Conservation (phyloP, 1,140 invertebrate species). For the Macrosteles quadrilineatus region DNA sequence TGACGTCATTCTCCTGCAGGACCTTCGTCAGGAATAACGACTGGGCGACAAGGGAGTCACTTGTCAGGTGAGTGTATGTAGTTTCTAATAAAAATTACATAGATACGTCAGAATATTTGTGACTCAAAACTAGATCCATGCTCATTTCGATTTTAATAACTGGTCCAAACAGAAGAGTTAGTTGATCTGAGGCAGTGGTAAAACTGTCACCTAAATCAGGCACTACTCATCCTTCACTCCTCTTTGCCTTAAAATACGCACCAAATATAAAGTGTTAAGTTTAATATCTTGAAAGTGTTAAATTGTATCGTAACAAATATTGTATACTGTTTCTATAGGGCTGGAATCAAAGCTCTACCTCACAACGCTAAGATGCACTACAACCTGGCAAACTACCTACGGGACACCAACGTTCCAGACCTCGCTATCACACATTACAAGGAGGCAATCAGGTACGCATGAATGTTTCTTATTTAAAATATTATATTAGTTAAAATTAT, state of each 20-base stretch:
- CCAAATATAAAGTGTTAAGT: too few species aligned
- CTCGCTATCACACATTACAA: constrained; percentile 77
- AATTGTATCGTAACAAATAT: too few species aligned
- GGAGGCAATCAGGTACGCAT: constrained; percentile 76
- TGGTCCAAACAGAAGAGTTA: too few species aligned
- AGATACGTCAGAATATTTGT: too few species aligned
- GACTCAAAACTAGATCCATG: too few species aligned
- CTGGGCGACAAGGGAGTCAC: constrained; percentile 75
- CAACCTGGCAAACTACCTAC: constrained; percentile 85
- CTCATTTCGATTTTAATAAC: too few species aligned
- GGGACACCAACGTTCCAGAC: constrained; percentile 67
- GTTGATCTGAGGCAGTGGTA: too few species aligned
- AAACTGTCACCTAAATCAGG: too few species aligned
- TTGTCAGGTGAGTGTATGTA: constrained; percentile 63
- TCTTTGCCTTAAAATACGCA: too few species aligned
- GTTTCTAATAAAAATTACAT: background rate
- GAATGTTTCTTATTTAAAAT: constrained; percentile 24
- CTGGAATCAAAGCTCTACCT: constrained; percentile 75
- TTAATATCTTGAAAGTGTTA: too few species aligned
- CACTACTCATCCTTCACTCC: too few species aligned
- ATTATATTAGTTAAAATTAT: background rate
- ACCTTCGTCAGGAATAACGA: constrained; percentile 72
- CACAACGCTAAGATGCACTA: constrained; percentile 91
- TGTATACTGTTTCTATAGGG: too few species aligned
- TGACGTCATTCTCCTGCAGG: constrained; percentile 62